Base-by-base conservation (phyloP, 2,113 vertebrate species). In the Halcyon malimbica region DNA sequence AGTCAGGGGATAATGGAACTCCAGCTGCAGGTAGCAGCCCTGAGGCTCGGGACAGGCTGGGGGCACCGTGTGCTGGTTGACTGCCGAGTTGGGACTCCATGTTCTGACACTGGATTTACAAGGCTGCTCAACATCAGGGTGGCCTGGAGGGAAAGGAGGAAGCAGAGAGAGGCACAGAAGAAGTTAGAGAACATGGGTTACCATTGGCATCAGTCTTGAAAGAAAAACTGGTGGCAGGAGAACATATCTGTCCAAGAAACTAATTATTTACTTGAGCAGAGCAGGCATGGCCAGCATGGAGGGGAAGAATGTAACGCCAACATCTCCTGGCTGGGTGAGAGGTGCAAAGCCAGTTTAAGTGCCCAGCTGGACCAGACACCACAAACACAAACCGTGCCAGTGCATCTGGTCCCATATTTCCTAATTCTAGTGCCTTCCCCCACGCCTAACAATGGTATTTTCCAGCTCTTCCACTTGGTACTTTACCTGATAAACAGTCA, bases 21-120 rank as follows among this genome's bases (percentile, higher is more conserved):
- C 98, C 86, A 99, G 97, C 97, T 99, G 99, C 54, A 99, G 98
- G 98, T 99, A 99, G 97, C 99, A 99, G 95, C 99, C 99, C 96
- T 99, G 98, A 94, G 82, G 99, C 98, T 98, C 99, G 20, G 98
- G 99, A 29, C 98, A 99, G 78, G 98, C 63, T 64, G 99, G 92
- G 96, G 98, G 97, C 95, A 99, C 92, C 13, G 98, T 93, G 83
- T 98, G 96, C 60, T 98, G 96, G 97, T 99, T 99, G 59, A 98
- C 99, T 7, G 99, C 98, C 0, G 99, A 98, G 83, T 99, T 99
- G 59, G 99, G 99, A 67, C 99, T 99, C 99, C 99, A 99, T 0
- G 99, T 99, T 56, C 98, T 98, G 57, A 99, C 99, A 9, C 99
- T 99, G 94, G 99, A 98, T 95, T 99, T 99, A 83, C 99, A 99